phyloP scores from a whole-genome alignment of 2,113 vertebrate genomes.

The Pogona vitticeps region DNA sequence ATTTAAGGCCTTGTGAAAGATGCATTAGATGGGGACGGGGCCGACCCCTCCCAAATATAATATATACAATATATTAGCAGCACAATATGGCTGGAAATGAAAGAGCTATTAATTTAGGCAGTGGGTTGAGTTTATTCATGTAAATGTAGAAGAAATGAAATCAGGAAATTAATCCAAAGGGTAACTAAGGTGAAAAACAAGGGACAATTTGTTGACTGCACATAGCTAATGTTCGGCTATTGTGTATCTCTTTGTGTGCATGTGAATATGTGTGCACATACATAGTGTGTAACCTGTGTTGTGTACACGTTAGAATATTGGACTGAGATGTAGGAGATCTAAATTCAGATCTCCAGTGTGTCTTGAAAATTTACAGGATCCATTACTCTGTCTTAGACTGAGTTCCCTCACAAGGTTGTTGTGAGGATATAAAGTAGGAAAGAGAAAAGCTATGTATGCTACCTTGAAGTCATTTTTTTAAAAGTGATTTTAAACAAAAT shows the following conservation, averaged over 20 bases:
- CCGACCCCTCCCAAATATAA: conserved; percentile 45
- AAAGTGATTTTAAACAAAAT: too few species aligned
- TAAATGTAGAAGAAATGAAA: conserved; percentile 58
- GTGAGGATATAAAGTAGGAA: background rate
- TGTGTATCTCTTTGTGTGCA: conserved; percentile 27
- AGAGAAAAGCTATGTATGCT: background rate
- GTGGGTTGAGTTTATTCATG: conserved; percentile 58
- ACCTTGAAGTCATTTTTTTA: background rate
- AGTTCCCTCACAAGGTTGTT: background rate
- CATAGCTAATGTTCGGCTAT: conserved; percentile 44
- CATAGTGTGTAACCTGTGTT: background rate
- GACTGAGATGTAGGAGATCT: background rate
- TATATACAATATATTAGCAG: conserved; percentile 59
- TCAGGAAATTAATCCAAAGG: conserved; percentile 63
- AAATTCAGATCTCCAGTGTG: background rate
- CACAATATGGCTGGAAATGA: conserved; percentile 51
- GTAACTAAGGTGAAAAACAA: conserved; percentile 71
- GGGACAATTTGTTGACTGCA: conserved; percentile 42
- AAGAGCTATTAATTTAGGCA: conserved; percentile 69
- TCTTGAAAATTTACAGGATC: background rate
- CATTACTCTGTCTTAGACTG: background rate
- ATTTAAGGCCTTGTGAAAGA: conserved; percentile 71
- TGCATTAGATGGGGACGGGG: conserved; percentile 60
- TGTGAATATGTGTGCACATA: background rate
- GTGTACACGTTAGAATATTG: background rate